Evolutionary conservation across 2,113 vertebrate species (phyloP).

Genomic region (Empidonax traillii): DNA sequence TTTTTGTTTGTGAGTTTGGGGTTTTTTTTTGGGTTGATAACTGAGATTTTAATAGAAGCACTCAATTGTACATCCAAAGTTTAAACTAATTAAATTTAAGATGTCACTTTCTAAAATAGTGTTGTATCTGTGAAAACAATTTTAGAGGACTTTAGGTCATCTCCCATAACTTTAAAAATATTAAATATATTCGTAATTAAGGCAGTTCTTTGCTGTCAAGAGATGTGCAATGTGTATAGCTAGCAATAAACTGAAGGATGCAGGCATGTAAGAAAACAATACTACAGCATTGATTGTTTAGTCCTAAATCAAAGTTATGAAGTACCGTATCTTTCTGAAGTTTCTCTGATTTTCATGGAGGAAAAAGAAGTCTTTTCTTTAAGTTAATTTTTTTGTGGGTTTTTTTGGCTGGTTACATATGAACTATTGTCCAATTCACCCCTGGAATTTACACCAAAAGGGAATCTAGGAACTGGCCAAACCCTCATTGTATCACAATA

Average conservation of each 20-base stretch:
- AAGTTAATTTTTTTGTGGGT: background rate
- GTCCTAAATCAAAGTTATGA: background rate
- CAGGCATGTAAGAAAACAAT: background rate
- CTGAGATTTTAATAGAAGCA: background rate
- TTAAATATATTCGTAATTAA: background rate
- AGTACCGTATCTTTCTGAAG: background rate
- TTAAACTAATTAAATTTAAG: background rate
- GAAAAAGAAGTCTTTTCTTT: background rate
- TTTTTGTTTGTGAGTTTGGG: background rate
- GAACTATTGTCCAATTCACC: background rate
- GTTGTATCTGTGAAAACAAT: background rate
- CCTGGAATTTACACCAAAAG: background rate
- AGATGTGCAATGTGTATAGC: background rate
- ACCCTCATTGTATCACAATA: background rate
- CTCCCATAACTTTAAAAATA: background rate
- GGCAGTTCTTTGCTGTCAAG: background rate
- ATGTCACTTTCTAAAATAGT: background rate
- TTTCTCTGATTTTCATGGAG: background rate
- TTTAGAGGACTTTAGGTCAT: background rate
- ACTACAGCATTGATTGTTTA: background rate
- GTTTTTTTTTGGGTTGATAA: background rate
- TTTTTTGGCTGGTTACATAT: background rate
- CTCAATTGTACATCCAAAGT: background rate
- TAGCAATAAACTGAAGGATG: background rate
- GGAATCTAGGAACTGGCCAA: background rate